A percentile compares a stretch with the other conserved stretches of the same genome.
These are phyloP conservation scores for Entosphenus tridentatus DNA, from an alignment of 2,113 vertebrate genomes.

Conservation along the genomic window DNA sequence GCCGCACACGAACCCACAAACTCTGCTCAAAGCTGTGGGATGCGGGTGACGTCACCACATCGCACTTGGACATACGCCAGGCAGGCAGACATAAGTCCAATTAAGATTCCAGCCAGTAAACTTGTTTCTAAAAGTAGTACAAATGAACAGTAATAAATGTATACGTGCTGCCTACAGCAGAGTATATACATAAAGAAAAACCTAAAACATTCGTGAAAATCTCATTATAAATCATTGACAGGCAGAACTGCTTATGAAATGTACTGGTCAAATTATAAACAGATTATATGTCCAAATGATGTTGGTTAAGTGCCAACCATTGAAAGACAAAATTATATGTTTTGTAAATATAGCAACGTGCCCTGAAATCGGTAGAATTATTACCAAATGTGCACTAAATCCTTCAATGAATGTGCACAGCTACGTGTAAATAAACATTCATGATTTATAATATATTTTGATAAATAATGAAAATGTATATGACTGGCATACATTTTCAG, in stretches of 20 bases:
- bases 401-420: background rate
- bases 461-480: background rate
- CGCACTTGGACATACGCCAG: too few species aligned
- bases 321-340: background rate
- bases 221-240: background rate
- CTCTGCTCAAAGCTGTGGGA: too few species aligned
- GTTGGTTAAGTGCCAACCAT: background rate
- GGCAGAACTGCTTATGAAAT: background rate
- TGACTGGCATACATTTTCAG: slow-evolving; percentile 63
- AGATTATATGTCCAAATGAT: background rate
- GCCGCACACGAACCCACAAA: too few species aligned
- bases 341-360: background rate
- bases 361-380: background rate
- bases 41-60: too few species aligned
- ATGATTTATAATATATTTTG: background rate
- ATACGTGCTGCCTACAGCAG: too few species aligned
- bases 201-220: background rate
- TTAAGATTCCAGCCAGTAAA: too few species aligned
- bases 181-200: background rate
- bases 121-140: too few species aligned
- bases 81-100: too few species aligned
- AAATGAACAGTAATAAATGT: too few species aligned
- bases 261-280: background rate
- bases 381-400: background rate
- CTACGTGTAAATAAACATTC: background rate